phyloP scores from a whole-genome alignment of 2,888 invertebrate species.

The Xylota sylvarum region DNA sequence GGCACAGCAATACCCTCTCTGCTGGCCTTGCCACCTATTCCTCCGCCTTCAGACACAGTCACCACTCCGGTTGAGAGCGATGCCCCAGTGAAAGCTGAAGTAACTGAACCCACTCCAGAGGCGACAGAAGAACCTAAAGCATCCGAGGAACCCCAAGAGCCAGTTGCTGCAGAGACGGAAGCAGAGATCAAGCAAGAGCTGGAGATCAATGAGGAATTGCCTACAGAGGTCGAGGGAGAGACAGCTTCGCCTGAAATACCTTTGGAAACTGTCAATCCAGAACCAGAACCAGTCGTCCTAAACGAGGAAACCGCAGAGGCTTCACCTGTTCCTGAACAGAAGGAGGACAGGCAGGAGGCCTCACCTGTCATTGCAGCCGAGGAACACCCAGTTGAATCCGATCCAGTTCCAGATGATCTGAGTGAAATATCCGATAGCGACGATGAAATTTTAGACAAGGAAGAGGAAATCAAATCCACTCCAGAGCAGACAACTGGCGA shows the following conservation, averaged over 20 bases:
- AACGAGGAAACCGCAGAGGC: conserved; percentile 10
- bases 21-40: conserved; percentile 82
- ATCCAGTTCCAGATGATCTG: conserved; percentile 85
- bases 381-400: conserved; percentile 53
- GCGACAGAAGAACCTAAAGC: conserved; percentile 59
- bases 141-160: conserved; percentile 14
- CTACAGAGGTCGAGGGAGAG: conserved; percentile 36
- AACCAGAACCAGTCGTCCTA: background rate
- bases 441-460: conserved; percentile 93
- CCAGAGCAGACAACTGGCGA: conserved; percentile 15
- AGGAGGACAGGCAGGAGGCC: conserved; percentile 13
- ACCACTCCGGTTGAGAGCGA: conserved; percentile 28
- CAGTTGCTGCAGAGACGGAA: background rate
- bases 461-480: conserved; percentile 86
- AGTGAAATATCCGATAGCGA: conserved; percentile 96
- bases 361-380: conserved; percentile 16
- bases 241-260: conserved; percentile 1
- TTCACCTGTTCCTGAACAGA: conserved; percentile 6
- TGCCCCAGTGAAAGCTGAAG: conserved; percentile 3
- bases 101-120: conserved; percentile 14
- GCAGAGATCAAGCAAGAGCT: conserved; percentile 45
- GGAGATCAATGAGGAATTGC: conserved; percentile 76
- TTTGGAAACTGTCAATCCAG: conserved; percentile 10
- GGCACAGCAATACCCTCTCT: conserved; percentile 83
- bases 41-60: conserved; percentile 80